Percentiles rank a stretch among this genome's conserved stretches.
Conservation (phyloP, 2,888 invertebrate genomes). For the Drosophila dives region DNA sequence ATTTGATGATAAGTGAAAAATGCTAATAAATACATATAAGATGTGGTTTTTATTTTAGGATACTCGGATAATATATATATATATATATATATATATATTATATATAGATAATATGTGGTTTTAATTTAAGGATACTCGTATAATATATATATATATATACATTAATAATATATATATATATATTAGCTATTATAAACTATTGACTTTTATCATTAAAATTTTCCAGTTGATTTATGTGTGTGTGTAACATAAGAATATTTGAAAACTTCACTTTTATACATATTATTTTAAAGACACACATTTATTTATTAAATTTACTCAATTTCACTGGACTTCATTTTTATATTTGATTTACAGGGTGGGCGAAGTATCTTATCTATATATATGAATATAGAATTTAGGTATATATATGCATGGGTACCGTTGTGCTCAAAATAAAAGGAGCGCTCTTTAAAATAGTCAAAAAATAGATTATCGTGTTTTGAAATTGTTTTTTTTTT, state of each 20-base stretch:
- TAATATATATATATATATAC: background rate
- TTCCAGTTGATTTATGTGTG: background rate
- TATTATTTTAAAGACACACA: slow-evolving; percentile 14
- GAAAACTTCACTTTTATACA: slow-evolving; percentile 20
- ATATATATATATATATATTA: background rate
- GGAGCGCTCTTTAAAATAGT: background rate
- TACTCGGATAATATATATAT: background rate
- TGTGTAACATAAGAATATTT: slow-evolving; percentile 18
- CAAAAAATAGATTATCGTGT: background rate
- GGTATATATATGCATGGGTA: background rate
- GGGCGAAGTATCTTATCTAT: slow-evolving; percentile 20
- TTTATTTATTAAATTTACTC: background rate
- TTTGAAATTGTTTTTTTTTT: background rate
- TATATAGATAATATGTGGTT: background rate
- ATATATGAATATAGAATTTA: background rate
- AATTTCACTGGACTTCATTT: background rate
- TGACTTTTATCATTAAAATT: background rate
- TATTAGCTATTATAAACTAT: slow-evolving; percentile 2
- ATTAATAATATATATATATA: background rate
- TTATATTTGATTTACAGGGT: slow-evolving; percentile 11
- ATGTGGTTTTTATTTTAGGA: no score
- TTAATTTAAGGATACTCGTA: background rate
- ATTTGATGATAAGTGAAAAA: background rate
- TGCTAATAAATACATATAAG: no score
- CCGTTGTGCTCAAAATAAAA: background rate